Conservation (phyloP, 2,113 vertebrate genomes). For the Paracanthobrama guichenoti region DNA sequence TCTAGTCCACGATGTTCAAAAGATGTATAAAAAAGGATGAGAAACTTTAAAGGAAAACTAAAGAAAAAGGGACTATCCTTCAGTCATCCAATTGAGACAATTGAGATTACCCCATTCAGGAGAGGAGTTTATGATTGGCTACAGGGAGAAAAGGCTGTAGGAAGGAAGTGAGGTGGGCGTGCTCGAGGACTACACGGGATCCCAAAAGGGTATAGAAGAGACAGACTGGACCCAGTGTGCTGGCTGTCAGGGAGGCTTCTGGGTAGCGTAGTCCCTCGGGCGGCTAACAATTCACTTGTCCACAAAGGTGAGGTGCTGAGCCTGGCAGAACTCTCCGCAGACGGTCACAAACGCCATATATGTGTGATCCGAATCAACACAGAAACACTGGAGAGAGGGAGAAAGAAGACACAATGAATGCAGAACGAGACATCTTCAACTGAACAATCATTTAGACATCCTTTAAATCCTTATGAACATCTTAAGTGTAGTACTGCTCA, state of each 20-base stretch:
- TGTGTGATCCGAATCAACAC: conserved; percentile 88
- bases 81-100: conserved; percentile 75
- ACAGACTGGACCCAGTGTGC: conserved; percentile 66
- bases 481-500: not conserved
- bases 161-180: conserved; percentile 58
- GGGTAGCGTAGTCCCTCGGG: conserved; percentile 78
- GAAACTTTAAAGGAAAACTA: conserved; percentile 55
- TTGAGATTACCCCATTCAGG: conserved; percentile 82
- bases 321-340: conserved; percentile 99
- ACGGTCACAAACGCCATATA: conserved; percentile 99
- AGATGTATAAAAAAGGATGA: conserved; percentile 65
- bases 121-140: conserved; percentile 80
- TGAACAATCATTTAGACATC: not conserved
- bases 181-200: conserved; percentile 75
- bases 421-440: not conserved
- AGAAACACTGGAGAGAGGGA: conserved; percentile 81
- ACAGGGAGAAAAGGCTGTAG: conserved; percentile 72
- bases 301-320: conserved; percentile 95
- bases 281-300: conserved; percentile 91
- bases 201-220: conserved; percentile 63
- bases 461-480: not conserved
- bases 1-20: conserved; percentile 71
- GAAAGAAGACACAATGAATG: conserved; percentile 44
- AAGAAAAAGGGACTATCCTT: conserved; percentile 82
- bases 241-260: conserved; percentile 77